Percentiles rank a stretch among this genome's conserved stretches.
Conservation (phyloP, 2,113 vertebrate genomes). For the Nycticebus coucang region DNA sequence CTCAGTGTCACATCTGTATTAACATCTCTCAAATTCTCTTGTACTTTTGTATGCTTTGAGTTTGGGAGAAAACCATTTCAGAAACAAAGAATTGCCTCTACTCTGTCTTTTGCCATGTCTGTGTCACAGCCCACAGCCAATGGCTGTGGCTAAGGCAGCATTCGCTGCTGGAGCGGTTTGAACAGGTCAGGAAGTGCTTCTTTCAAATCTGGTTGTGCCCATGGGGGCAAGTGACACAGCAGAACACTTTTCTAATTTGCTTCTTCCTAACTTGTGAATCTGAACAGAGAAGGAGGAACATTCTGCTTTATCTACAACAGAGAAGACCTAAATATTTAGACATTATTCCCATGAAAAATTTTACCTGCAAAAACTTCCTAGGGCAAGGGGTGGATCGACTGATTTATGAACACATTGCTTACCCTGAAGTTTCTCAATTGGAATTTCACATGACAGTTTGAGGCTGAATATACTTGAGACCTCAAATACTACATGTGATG, state of each 20-base stretch:
- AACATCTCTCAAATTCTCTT: not conserved
- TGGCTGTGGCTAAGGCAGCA: fast-evolving
- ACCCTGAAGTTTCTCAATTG: not conserved
- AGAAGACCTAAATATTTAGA: not conserved
- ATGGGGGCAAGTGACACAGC: not conserved
- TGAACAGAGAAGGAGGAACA: not conserved
- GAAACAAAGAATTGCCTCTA: fast-evolving
- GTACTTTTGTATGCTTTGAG: not conserved
- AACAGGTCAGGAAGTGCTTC: fast-evolving
- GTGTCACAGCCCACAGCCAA: not conserved
- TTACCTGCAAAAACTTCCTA: not conserved
- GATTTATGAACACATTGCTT: not conserved
- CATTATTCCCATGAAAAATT: not conserved
- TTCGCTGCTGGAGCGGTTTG: fast-evolving
- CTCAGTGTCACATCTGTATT: not conserved
- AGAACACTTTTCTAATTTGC: not conserved
- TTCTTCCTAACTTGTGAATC: conserved; percentile 30
- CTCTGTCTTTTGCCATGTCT: not conserved
- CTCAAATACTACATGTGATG: not conserved
- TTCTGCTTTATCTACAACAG: not conserved
- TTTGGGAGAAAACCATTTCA: not conserved
- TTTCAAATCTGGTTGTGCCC: not conserved
- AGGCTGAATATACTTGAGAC: not conserved
- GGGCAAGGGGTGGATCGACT: not conserved
- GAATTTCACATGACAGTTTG: conserved; percentile 2